Base-by-base conservation (phyloP, 2,113 vertebrate genomes). In the Callorhinus ursinus region DNA sequence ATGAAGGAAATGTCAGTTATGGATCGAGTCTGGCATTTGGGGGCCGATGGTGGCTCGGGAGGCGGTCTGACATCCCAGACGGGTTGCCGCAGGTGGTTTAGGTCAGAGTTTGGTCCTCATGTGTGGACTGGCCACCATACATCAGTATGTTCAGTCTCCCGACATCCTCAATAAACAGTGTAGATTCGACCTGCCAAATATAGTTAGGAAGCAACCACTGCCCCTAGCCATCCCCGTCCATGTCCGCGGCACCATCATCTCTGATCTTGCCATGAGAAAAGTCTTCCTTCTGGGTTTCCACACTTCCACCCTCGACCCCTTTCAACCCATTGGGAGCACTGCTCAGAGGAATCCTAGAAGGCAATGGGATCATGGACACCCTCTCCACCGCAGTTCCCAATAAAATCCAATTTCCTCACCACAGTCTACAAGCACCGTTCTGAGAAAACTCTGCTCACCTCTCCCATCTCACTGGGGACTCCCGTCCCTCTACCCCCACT, bases 151-250 rank as follows among this genome's bases (percentile, higher is more conserved):
- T 79, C 33, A 7, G 12, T 59, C 74, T 59, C 59, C 67, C 67
- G 18, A 28, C 59, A 18, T 21, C 10, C 69, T 57, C n/a, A 65
- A 79, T 33, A 28, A 21, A 84, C 57, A 65, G 21, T 15, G 22
- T 31, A 13, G 69, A 31, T 46, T 5, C 59, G 31, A 18, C 36
- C 12, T 85, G 59, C 94, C 33, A 36, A 22, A 46, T 0, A 42
- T 4, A 26, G 71, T 36, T 67, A 24, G 71, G 36, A 7, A 13
- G 53, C 2, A 31, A 15, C 57, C 3, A 1, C 28, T 46, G 7
- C 46, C 46, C 46, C 7, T 46, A 46, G 46, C 46, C 46, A 8
- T 46, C 2, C 3, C 46, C 21, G 1, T 5, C 21, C 0, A 0
- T 8, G n/a, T 28, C 36, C 21, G 0, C 11, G 24, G 36, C 57